Percentiles rank a stretch among this genome's conserved stretches.
These are phyloP conservation scores for Budorcas taxicolor DNA, from an alignment of 2,113 vertebrate species.

Conservation along the genomic window DNA sequence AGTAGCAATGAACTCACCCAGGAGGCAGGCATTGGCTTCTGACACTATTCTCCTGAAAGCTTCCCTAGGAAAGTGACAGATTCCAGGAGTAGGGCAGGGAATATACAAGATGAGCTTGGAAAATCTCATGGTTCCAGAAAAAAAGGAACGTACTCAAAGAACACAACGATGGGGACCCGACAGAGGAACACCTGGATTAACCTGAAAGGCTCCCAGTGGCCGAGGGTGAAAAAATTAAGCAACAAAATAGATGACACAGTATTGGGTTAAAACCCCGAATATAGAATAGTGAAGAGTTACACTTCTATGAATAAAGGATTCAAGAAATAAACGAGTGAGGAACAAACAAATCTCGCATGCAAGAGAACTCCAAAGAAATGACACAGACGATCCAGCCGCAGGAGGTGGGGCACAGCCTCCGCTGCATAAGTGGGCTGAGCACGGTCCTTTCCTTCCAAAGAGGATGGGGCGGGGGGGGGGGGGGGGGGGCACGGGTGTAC, in stretches of 20 bases:
- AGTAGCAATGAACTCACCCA: fast-evolving
- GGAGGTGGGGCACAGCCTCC: background rate
- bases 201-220: background rate
- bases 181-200: background rate
- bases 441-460: background rate
- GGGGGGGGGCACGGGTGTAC: fast-evolving
- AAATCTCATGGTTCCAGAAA: background rate
- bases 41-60: background rate
- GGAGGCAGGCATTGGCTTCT: background rate
- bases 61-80: background rate
- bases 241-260: background rate
- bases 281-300: background rate
- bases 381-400: background rate
- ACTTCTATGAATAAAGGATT: background rate
- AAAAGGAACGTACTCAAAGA: background rate
- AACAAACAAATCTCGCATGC: background rate
- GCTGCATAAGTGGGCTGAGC: fast-evolving
- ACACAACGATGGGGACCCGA: background rate
- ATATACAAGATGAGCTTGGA: background rate
- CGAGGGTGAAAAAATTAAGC: background rate
- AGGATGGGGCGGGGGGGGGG: fast-evolving
- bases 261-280: background rate
- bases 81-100: background rate
- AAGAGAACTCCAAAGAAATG: background rate
- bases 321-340: background rate